Base-by-base conservation (phyloP, 2,113 vertebrate genomes). In the Promerops cafer region DNA sequence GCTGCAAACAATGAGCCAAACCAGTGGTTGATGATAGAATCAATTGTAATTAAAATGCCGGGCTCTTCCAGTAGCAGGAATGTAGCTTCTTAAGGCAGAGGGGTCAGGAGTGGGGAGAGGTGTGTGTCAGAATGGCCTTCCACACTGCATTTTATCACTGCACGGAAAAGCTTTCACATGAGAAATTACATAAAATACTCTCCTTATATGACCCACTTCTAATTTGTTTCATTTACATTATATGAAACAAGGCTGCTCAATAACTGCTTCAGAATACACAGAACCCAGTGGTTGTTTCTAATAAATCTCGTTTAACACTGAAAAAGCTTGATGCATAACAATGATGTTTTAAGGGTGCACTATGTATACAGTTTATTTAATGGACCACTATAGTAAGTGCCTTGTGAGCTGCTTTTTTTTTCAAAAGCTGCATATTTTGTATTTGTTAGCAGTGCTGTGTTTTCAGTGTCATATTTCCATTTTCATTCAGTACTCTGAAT, bases 311-410 rank as follows among this genome's bases (percentile, higher is more conserved):
- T 86, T 76, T 20, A 68, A 86, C 71, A 66, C 79, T 76, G 92
- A 89, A 81, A 72, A 91, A 65, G 81, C 69, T 78, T 64, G 24
- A 77, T 90, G 77, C 59, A 33, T 84, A 70, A 42, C 45, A 68
- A 16, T 37, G 52, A 52, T 65, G 70, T 90, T 85, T 75, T 84
- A 83, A 78, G 63, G 90, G 92, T 94, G 96, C 69, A 59, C 44
- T 86, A 60, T 79, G 33, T 72, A 54, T 49, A 61, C 70, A 33
- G 42, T 77, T 90, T 57, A 14, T 63, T 82, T 72, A 50, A 82
- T 85, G 93, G 96, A 84, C 93, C 86, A 95, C 92, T 80, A 79
- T 86, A 94, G 93, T 65, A 96, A 97, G 96, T 97, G 97, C 96
- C 97, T 97, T 85, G 76, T 60, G 88, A 93, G 83, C 60, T 96